These are phyloP conservation scores for Gadopsis marmoratus DNA, from an alignment of 2,797 vertebrate genomes.

Conservation along the genomic window DNA sequence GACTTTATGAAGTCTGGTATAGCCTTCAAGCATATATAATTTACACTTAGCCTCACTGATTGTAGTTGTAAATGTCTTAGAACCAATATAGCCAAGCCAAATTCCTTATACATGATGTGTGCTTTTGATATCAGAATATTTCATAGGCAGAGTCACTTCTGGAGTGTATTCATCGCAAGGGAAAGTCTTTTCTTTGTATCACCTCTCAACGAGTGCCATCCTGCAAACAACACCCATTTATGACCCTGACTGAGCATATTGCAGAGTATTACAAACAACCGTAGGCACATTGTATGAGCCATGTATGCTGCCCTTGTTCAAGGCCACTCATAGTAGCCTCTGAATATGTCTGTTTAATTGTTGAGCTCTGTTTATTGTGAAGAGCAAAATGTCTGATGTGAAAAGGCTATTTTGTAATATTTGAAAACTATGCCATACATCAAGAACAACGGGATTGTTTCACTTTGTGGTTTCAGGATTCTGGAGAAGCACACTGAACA, in stretches of 20 bases:
- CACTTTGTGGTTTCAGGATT: background rate
- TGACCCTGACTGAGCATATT: constrained; percentile 50
- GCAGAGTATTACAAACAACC: constrained; percentile 34
- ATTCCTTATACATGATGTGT: background rate
- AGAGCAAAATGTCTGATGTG: background rate
- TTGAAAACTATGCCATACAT: background rate
- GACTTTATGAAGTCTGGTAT: background rate
- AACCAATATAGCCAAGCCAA: background rate
- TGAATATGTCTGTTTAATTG: constrained; percentile 5
- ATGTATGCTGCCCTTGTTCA: constrained; percentile 22
- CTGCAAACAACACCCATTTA: constrained; percentile 38
- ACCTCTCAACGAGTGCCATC: background rate
- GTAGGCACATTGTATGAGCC: constrained; percentile 36
- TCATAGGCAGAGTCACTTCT: background rate
- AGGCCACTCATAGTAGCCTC: background rate
- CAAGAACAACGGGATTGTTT: background rate
- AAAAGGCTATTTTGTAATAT: background rate
- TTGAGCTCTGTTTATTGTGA: background rate
- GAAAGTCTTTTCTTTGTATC: background rate
- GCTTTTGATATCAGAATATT: background rate
- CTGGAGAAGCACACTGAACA: constrained; percentile 18
- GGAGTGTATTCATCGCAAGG: background rate
- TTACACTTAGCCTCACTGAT: background rate
- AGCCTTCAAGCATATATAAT: background rate
- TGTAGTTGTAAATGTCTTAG: background rate